These are phyloP conservation scores for Thymelicus sylvestris DNA, from an alignment of 2,888 invertebrate species.

Conservation along the genomic window DNA sequence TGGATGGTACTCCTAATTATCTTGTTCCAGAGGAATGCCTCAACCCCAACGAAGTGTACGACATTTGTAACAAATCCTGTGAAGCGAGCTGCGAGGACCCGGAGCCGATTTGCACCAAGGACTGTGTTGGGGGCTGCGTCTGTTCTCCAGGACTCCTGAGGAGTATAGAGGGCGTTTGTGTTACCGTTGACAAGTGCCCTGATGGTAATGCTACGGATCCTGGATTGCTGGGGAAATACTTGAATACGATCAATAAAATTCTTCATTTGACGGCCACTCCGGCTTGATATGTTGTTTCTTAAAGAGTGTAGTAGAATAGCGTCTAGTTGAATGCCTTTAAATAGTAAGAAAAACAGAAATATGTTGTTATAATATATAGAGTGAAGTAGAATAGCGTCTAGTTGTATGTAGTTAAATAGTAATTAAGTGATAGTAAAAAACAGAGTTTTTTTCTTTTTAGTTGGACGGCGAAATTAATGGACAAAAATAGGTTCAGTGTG, in stretches of 20 bases:
- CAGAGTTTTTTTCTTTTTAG: too few species aligned
- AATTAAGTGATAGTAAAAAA: too few species aligned
- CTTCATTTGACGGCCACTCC: slow-evolving; percentile 53
- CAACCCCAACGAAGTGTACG: slow-evolving; percentile 69
- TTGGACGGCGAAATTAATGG: too few species aligned
- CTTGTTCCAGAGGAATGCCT: slow-evolving; percentile 65
- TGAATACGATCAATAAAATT: slow-evolving; percentile 67
- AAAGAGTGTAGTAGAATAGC: too few species aligned
- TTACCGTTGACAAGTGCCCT: slow-evolving; percentile 68
- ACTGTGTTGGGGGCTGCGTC: slow-evolving; percentile 69
- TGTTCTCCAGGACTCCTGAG: slow-evolving; percentile 68
- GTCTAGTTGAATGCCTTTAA: too few species aligned
- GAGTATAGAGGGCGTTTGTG: slow-evolving; percentile 60
- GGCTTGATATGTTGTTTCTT: background rate
- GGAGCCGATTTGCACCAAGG: slow-evolving; percentile 67
- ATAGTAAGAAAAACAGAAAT: too few species aligned
- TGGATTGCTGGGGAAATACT: slow-evolving; percentile 59
- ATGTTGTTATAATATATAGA: too few species aligned
- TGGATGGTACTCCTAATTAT: background rate
- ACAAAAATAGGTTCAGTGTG: too few species aligned
- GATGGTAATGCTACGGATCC: slow-evolving; percentile 57
- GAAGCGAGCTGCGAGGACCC: slow-evolving; percentile 70
- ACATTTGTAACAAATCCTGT: slow-evolving; percentile 67
- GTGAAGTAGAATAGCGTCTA: too few species aligned
- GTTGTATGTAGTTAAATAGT: too few species aligned